Evolutionary conservation across 2,797 vertebrate species (phyloP).

Genomic region (Salarias fasciatus): DNA sequence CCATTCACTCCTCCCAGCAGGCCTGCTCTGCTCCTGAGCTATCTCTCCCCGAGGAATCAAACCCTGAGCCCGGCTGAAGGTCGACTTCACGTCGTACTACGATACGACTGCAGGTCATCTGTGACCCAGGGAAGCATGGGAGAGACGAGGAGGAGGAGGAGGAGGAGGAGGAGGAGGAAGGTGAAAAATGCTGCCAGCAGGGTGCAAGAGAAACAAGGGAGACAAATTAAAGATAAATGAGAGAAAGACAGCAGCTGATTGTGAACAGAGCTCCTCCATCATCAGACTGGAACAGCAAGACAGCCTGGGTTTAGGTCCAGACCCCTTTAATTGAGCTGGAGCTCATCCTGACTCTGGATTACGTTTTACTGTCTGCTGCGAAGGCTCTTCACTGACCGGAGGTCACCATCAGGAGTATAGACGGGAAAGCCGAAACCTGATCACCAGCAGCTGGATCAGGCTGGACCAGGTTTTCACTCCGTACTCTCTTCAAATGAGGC

Average conservation of each 20-base stretch:
- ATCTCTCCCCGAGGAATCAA: constrained; percentile 42
- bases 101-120: constrained; percentile 39
- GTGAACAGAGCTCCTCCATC: constrained; percentile 56
- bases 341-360: constrained; percentile 52
- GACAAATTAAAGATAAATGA: constrained; percentile 46
- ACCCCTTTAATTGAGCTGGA: constrained; percentile 69
- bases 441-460: constrained; percentile 56
- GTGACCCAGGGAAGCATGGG: constrained; percentile 26
- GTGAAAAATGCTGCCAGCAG: constrained; percentile 10
- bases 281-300: constrained; percentile 64
- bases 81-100: constrained; percentile 69
- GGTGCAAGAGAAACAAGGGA: constrained; percentile 45
- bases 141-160: constrained; percentile 6
- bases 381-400: constrained; percentile 62
- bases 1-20: constrained; percentile 54
- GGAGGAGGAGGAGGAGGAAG: neutral
- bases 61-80: constrained; percentile 41
- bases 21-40: constrained; percentile 69
- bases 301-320: constrained; percentile 74
- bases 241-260: constrained; percentile 47
- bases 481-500: constrained; percentile 40
- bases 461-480: constrained; percentile 41
- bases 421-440: constrained; percentile 55
- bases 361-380: constrained; percentile 65
- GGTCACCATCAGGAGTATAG: constrained; percentile 68